Percentiles rank a stretch among this genome's conserved stretches.
Conservation (phyloP, 2,113 vertebrate species). For the Corythoichthys haematopterus region DNA sequence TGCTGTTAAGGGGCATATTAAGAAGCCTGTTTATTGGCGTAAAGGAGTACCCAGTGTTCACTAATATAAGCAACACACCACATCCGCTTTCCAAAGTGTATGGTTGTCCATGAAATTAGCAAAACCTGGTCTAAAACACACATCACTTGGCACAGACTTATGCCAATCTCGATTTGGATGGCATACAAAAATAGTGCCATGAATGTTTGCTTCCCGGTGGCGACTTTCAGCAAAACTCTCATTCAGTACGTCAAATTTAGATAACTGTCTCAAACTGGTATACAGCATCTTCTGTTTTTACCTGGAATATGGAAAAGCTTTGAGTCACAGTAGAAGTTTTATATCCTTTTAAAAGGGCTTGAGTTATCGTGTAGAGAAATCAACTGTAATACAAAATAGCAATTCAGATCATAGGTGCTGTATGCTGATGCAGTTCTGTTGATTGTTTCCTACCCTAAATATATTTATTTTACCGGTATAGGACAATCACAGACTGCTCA, state of each 20-base stretch:
- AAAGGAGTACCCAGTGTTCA: too few relatives aligned
- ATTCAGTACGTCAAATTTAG: background rate
- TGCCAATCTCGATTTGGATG: too few relatives aligned
- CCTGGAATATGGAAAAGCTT: background rate
- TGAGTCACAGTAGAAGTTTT: background rate
- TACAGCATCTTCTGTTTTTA: background rate
- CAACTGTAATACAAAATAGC: background rate
- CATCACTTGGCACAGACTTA: too few relatives aligned
- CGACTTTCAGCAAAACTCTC: background rate
- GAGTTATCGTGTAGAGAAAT: background rate
- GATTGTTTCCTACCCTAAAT: conserved; percentile 36
- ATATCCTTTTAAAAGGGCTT: background rate
- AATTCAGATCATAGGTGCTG: background rate
- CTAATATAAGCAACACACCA: too few relatives aligned
- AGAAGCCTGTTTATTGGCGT: too few relatives aligned
- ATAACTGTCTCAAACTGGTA: background rate
- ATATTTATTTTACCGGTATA: conserved; percentile 58
- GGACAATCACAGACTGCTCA: conserved; percentile 76
- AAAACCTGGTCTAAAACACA: too few relatives aligned
- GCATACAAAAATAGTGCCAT: background rate
- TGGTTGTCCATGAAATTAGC: too few relatives aligned
- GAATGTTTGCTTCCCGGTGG: background rate
- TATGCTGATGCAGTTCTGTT: background rate
- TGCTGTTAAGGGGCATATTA: too few relatives aligned
- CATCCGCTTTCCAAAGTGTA: too few relatives aligned